Evolutionary conservation across 2,797 vertebrate genomes (phyloP), one percentile per base, ranked within the genome.

Genomic region (Sternarchorhynchus goeldii): DNA sequence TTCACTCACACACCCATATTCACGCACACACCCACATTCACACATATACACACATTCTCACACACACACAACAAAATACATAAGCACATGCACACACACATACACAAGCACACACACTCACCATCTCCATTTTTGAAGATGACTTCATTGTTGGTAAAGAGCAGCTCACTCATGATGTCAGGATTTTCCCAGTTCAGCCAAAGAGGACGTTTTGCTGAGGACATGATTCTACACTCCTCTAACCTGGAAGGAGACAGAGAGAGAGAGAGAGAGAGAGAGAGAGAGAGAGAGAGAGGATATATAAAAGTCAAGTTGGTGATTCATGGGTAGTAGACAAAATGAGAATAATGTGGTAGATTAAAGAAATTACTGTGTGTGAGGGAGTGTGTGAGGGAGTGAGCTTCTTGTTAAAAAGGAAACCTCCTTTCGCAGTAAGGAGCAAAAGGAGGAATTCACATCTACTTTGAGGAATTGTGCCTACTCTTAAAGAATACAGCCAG

Each of bases 151-250:
- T 94, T 94, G 34, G 89, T 83, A 83, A 94, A 94, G 55, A 94
- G 92, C 25, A 94, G 90, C 66, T 94, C 93, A 0, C 91, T 91
- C 93, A 94, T 93, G 85, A 94, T 93, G 87, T 94, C 93, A 0
- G 93, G 93, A 32, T 94, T 94, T 79, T 94, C 93, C 93, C 93
- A 94, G 89, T 93, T 93, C 50, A 94, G 77, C 93, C 93, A 94
- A 64, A 93, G 89, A 0, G 93, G 93, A 4, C 92, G 90, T 79
- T 94, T 94, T 0, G 93, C 92, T 0, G 93, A 94, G 0, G 92
- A 93, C 92, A 94, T 93, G 86, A 93, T 93, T 72, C 93, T 83
- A 55, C 92, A 94, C 85, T 93, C 91, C 50, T 93, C 93, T 84
- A 94, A 65, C 76, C 93, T 93, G 85, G 55, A 0, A 70, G 29